Base-by-base conservation (phyloP, 2,797 vertebrate genomes). In the Morelia viridis region DNA sequence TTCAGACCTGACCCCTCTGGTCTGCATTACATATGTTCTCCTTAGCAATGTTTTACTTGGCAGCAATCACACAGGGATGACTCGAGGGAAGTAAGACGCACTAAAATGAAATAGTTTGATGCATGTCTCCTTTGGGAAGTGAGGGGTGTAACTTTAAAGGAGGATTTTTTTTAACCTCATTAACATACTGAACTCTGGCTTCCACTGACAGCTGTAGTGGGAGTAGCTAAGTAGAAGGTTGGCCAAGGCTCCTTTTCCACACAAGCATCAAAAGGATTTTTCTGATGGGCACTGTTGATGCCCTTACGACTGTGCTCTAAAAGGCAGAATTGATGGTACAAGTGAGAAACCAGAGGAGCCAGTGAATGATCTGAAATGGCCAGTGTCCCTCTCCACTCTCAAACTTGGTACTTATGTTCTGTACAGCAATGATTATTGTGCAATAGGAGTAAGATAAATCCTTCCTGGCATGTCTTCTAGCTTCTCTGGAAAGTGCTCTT, bases 21-120 rank as follows among this genome's bases (percentile, higher is more conserved):
- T 3, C 87, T 92, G 65, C 64, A 56, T 65, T 94, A 60, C 80
- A 90, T 88, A 88, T 88, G 56, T 88, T 89, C 89, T 90, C 89
- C 92, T 90, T 88, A 88, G 65, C 92, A 88, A 57, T 90, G 89
- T 93, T 93, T 93, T 93, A 89, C 88, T 93, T 93, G 93, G 92
- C 93, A 93, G 22, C 22, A 64, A 93, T 28, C 64, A 85, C 89
- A 86, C 31, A 46, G 80, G 64, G 90, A 88, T 84, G 87, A 84
- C 90, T 84, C 35, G 3, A 50, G 88, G 90, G 93, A 92, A 35
- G 60, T 35, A 90, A 68, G 84, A 87, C 60, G 85, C 91, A 87
- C 68, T 92, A 84, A 92, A 93, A 60, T 58, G 71, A 90, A 92
- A 91, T 87, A 93, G 84, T 57, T 83, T 92, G 93, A 89, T 90